Evolutionary conservation across 2,888 invertebrate genomes (phyloP).

Genomic region (Oligia strigilis): DNA sequence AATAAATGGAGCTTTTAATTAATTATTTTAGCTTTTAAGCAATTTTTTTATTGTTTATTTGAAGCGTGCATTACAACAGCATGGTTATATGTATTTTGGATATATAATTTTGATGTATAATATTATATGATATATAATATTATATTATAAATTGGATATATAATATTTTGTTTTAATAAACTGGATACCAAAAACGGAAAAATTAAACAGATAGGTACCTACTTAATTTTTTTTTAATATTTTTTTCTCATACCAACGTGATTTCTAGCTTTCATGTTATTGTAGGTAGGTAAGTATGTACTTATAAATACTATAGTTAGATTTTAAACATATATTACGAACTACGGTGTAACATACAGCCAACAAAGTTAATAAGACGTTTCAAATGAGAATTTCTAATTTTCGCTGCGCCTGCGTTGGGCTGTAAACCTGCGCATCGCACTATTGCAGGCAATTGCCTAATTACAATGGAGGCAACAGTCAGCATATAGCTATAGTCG

Average conservation of each 20-base stretch:
- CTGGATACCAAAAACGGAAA: neutral
- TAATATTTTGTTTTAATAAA: neutral
- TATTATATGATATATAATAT: too few relatives aligned
- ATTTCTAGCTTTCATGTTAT: neutral
- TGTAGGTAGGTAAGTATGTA: neutral
- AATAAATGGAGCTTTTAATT: neutral
- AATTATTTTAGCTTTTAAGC: too few relatives aligned
- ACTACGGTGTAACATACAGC: slow-evolving; percentile 61
- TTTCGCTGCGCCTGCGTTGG: slow-evolving; percentile 58
- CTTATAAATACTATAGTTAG: neutral
- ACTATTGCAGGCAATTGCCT: slow-evolving; percentile 45
- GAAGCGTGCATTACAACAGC: too few relatives aligned
- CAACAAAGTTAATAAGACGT: slow-evolving; percentile 59
- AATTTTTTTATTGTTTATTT: neutral
- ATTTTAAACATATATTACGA: neutral
- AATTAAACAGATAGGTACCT: neutral
- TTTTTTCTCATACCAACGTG: neutral
- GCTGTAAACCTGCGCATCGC: slow-evolving; percentile 45
- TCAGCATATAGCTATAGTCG: neutral
- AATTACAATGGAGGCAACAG: slow-evolving; percentile 28
- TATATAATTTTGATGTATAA: neutral
- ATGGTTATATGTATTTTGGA: too few relatives aligned
- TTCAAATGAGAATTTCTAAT: slow-evolving; percentile 68
- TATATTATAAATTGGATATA: too few relatives aligned
- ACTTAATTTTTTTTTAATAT: neutral